phyloP scores from a whole-genome alignment of 2,797 vertebrate species.

The Coreius guichenoti region DNA sequence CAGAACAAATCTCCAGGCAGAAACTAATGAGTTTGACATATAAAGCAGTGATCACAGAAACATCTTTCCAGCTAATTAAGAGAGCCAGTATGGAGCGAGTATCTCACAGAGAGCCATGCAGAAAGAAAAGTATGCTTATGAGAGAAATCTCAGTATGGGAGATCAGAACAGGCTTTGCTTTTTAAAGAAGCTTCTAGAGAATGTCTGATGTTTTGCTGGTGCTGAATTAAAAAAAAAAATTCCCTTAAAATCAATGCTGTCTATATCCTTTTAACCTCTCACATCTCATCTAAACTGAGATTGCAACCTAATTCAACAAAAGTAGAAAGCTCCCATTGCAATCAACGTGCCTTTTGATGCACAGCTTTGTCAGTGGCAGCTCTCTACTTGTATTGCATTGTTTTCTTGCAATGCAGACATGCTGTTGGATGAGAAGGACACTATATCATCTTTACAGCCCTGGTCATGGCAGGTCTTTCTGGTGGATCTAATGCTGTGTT shows the following conservation, averaged over 20 bases:
- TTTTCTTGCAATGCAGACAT: background rate
- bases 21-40: constrained; percentile 49
- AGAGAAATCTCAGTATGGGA: background rate
- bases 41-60: constrained; percentile 46
- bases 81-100: constrained; percentile 5
- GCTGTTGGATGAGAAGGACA: constrained; percentile 1
- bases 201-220: background rate
- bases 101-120: background rate
- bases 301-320: background rate
- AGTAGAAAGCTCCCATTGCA: background rate
- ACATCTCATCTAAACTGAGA: background rate
- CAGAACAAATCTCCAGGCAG: constrained; percentile 54
- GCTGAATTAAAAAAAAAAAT: background rate
- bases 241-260: background rate
- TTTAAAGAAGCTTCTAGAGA: constrained; percentile 11
- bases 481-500: constrained; percentile 65
- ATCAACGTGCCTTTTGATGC: background rate
- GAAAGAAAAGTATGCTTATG: background rate
- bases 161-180: constrained; percentile 2
- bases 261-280: background rate
- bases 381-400: background rate
- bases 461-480: constrained; percentile 57
- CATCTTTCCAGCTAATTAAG: constrained; percentile 40
- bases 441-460: constrained; percentile 43
- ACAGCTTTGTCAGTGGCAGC: background rate